Conservation (phyloP, 2,113 vertebrate genomes). For the Reinhardtius hippoglossoides region DNA sequence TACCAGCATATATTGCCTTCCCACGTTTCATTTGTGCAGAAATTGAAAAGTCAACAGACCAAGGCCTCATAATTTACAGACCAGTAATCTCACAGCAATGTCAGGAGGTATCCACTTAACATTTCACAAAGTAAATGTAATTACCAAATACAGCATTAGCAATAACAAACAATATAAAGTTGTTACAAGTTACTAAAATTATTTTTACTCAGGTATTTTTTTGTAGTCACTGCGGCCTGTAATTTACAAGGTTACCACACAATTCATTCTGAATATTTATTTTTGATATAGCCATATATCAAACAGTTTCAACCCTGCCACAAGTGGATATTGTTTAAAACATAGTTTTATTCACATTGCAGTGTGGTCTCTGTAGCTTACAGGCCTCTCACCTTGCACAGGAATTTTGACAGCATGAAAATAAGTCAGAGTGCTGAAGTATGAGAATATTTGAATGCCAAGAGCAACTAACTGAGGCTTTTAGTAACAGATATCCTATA, state of each 20-base stretch:
- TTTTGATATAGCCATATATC: conserved; percentile 38
- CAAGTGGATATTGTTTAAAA: conserved; percentile 32
- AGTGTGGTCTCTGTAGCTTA: conserved; percentile 13
- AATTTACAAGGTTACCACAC: conserved; percentile 7
- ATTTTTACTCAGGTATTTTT: too few species aligned
- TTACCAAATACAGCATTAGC: neutral
- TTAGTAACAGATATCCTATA: neutral
- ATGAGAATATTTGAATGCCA: neutral
- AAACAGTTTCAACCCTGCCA: conserved; percentile 7
- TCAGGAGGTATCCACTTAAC: neutral
- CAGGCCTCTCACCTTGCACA: neutral
- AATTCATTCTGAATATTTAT: conserved; percentile 26
- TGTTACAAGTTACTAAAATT: too few species aligned
- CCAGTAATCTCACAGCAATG: neutral
- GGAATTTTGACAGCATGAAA: neutral
- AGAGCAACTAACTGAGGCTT: neutral
- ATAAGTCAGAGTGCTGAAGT: neutral
- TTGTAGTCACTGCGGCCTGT: neutral
- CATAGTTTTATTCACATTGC: conserved; percentile 1
- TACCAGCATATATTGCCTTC: neutral
- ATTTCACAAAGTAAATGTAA: neutral
- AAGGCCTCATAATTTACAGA: neutral
- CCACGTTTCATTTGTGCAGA: neutral
- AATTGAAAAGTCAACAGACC: neutral
- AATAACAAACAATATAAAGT: neutral